Conservation (phyloP, 2,797 vertebrate species). For the Sebastes variabilis region DNA sequence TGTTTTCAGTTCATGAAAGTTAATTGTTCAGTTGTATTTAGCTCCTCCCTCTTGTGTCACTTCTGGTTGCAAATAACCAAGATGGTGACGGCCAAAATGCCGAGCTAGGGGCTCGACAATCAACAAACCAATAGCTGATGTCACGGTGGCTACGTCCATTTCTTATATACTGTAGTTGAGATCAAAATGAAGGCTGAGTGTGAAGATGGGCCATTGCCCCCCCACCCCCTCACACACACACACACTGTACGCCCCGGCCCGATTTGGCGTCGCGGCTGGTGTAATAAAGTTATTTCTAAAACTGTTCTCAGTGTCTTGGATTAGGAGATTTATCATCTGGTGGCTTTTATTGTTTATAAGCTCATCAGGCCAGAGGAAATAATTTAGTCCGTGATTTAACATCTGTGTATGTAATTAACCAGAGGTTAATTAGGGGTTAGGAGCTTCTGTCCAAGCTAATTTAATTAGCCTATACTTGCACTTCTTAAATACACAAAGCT, state of each 20-base stretch:
- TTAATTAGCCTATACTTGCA: constrained; percentile 10
- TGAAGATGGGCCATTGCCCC: too few species aligned
- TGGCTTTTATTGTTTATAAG: constrained; percentile 1
- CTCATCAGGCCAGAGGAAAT: background rate
- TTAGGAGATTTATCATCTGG: background rate
- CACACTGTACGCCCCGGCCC: background rate
- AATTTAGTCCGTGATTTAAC: background rate
- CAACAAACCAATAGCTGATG: too few species aligned
- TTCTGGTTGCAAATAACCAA: too few species aligned
- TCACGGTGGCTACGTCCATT: too few species aligned
- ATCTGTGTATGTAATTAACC: constrained; percentile 34
- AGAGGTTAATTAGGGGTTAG: constrained; percentile 28
- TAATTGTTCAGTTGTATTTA: too few species aligned
- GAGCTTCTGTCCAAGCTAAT: constrained; percentile 14
- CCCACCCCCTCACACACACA: too few species aligned
- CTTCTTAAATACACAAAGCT: background rate
- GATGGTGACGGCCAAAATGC: too few species aligned
- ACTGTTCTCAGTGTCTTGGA: background rate
- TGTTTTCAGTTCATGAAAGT: too few species aligned
- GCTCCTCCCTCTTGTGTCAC: too few species aligned
- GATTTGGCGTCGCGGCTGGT: background rate
- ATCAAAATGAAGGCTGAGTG: background rate
- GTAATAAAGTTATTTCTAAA: background rate
- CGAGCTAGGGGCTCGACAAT: too few species aligned
- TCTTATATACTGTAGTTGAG: too few species aligned